Percentiles rank a stretch among this genome's conserved stretches.
These are phyloP conservation scores for Anolis carolinensis DNA, from an alignment of 2,113 vertebrate species.

Conservation along the genomic window DNA sequence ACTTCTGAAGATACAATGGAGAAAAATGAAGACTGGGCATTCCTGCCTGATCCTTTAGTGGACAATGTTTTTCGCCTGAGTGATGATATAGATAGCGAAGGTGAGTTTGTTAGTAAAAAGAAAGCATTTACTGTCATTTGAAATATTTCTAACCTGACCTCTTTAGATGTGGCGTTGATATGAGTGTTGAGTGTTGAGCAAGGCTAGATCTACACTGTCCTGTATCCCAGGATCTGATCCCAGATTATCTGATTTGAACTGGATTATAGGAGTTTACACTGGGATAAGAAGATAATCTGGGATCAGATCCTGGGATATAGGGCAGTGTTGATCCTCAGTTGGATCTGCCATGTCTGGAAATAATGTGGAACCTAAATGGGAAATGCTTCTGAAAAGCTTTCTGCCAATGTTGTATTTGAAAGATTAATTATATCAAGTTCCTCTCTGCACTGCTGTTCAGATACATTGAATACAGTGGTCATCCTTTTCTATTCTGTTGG, in stretches of 20 bases:
- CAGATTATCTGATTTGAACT: too few species aligned
- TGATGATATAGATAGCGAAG: slow-evolving; percentile 90
- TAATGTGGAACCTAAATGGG: not conserved
- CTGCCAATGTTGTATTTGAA: not conserved
- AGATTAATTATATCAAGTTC: not conserved
- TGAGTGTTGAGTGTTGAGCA: not conserved
- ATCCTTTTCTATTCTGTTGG: not conserved
- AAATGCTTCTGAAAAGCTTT: not conserved
- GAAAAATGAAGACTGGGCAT: slow-evolving; percentile 82
- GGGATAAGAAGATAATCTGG: too few species aligned
- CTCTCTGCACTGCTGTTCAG: not conserved
- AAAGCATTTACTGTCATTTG: not conserved
- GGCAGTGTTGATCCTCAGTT: not conserved
- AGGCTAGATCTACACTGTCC: too few species aligned
- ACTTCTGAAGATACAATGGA: slow-evolving; percentile 80
- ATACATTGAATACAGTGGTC: too few species aligned
- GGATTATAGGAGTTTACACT: too few species aligned
- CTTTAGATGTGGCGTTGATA: not conserved
- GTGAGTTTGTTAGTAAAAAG: slow-evolving; percentile 67
- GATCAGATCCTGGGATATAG: too few species aligned
- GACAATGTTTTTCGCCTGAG: slow-evolving; percentile 73
- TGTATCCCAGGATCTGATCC: too few species aligned
- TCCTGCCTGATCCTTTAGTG: slow-evolving; percentile 80
- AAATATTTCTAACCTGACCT: not conserved
- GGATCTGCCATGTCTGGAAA: not conserved